Base-by-base conservation (phyloP, 2,113 vertebrate genomes). In the Aegotheles bennettii region DNA sequence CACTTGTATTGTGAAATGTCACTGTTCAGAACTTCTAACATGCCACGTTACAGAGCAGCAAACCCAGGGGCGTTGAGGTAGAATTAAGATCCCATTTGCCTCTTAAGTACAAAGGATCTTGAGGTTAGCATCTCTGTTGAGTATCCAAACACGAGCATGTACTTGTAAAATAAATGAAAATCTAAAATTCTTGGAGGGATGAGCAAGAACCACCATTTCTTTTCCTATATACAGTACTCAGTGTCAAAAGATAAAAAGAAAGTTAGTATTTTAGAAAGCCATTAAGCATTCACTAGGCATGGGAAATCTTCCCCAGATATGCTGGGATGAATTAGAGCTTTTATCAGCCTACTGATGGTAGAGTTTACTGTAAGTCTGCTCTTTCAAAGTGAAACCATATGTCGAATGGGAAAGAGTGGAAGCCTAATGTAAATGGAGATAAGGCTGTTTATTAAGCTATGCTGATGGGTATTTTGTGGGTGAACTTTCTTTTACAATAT, bases 381-480 rank as follows among this genome's bases (percentile, higher is more conserved):
- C 79, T 81, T 94, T 71, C 80, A 45, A 96, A 96, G 84, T 86
- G 80, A 96, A 96, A 94, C 93, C 94, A 93, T 93, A 95, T 96
- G 94, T 87, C 87, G 35, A 59, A 67, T 86, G 47, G 79, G 60
- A 95, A 86, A 86, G 82, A 90, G n/a, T 59, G 43, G 71, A 93
- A 95, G 60, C 53, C 14, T 87, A 71, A 59, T 38, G 56, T 84
- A 96, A 95, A 90, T 80, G 67, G 25, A 86, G 94, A 95, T 95
- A 95, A 93, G 57, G 56, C 29, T 92, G 87, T 95, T 94, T 93
- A 81, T 87, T 79, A 79, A 89, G n/a, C 57, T 89, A 11, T 56
- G 53, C 51, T 65, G 85, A 65, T 78, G 60, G 84, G 48, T 84
- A 82, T 92, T 89, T 93, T 89, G 80, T 89, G 77, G 47, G 20